Percentiles rank a stretch among this genome's conserved stretches.
These are phyloP conservation scores for Lutraria lutraria DNA, from an alignment of 2,888 invertebrate genomes.

Conservation along the genomic window DNA sequence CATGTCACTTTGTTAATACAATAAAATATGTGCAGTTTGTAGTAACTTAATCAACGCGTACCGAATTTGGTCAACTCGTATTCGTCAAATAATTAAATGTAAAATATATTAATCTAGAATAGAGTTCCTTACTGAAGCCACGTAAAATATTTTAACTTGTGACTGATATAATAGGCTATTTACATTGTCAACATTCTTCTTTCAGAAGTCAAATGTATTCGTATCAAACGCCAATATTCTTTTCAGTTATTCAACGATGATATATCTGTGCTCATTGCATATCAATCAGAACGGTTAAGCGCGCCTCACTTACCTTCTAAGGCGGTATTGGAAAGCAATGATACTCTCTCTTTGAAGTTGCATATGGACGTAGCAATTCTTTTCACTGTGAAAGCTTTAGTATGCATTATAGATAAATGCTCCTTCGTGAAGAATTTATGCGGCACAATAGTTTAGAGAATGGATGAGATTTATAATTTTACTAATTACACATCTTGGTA, in stretches of 20 bases:
- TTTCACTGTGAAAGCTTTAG: neutral
- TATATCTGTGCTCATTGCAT: neutral
- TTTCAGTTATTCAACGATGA: neutral
- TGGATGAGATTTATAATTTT: neutral
- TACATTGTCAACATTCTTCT: no score
- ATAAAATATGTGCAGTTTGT: no score
- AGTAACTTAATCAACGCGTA: no score
- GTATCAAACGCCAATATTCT: neutral
- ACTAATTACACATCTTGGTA: slow-evolving; percentile 5
- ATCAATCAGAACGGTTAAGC: neutral
- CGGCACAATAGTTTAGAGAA: neutral
- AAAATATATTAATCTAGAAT: no score
- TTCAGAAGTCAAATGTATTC: no score
- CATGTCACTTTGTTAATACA: no score
- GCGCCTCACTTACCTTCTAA: neutral
- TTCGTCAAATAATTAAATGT: no score
- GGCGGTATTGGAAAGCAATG: neutral
- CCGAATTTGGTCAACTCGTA: no score
- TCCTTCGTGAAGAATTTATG: neutral
- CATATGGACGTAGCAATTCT: neutral
- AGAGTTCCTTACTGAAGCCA: no score
- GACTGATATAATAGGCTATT: no score
- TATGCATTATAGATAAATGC: neutral
- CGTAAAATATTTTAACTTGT: no score
- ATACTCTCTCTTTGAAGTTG: neutral